Conservation (phyloP, 2,113 vertebrate genomes). For the Pholis gunnellus region DNA sequence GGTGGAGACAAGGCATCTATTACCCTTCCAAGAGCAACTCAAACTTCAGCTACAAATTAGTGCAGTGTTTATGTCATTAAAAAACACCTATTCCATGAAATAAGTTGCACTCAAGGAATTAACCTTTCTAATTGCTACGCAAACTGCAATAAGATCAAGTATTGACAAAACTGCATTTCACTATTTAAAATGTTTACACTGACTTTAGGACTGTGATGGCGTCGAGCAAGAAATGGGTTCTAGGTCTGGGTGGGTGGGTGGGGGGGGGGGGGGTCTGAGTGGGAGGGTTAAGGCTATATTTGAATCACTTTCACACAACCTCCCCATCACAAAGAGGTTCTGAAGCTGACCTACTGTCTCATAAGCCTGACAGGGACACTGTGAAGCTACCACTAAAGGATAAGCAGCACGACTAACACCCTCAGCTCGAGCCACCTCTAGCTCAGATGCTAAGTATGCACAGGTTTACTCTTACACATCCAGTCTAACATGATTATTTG, state of each 20-base stretch:
- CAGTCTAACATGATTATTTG: slow-evolving; percentile 62
- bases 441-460: slow-evolving; percentile 44
- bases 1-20: slow-evolving; percentile 60
- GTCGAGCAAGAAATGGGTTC: slow-evolving; percentile 42
- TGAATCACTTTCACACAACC: slow-evolving; percentile 43
- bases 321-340: slow-evolving; percentile 33
- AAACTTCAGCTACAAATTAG: slow-evolving; percentile 76
- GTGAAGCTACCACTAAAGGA: slow-evolving; percentile 27
- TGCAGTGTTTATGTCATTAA: slow-evolving; percentile 77
- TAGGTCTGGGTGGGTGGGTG: slow-evolving; percentile 23
- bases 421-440: slow-evolving; percentile 41
- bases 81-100: slow-evolving; percentile 58
- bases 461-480: slow-evolving; percentile 63
- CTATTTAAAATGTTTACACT: slow-evolving; percentile 67
- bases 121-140: slow-evolving; percentile 75
- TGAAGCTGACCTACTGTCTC: slow-evolving; percentile 18
- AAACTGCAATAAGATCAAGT: slow-evolving; percentile 81
- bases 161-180: slow-evolving; percentile 81
- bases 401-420: slow-evolving; percentile 33
- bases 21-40: slow-evolving; percentile 42
- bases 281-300: slow-evolving; percentile 72
- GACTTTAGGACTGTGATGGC: slow-evolving; percentile 56
- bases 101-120: slow-evolving; percentile 74
- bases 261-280: slow-evolving; percentile 26
- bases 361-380: slow-evolving; percentile 36